Evolutionary conservation across 2,888 invertebrate genomes (phyloP).

Genomic region (Abscondita cerata): DNA sequence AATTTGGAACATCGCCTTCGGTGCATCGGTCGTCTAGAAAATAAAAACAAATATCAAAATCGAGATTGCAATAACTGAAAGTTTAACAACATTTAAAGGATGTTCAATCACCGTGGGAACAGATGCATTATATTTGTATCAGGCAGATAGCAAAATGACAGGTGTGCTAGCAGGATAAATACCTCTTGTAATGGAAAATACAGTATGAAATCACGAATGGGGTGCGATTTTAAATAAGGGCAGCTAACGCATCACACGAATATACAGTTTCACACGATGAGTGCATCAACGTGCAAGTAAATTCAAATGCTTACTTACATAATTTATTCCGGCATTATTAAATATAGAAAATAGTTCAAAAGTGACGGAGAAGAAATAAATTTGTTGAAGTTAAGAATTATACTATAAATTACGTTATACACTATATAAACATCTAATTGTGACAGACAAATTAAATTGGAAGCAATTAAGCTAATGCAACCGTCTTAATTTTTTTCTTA

Average conservation of each 20-base stretch:
- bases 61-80: constrained; percentile 14
- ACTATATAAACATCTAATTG: no score
- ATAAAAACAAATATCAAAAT: constrained; percentile 18
- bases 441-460: no score
- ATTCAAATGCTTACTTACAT: no score
- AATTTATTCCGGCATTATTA: no score
- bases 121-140: not conserved
- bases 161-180: constrained; percentile 23
- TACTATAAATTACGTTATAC: no score
- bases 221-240: not conserved
- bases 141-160: constrained; percentile 21
- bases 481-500: no score
- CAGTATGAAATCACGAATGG: constrained; percentile 4
- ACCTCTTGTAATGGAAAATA: constrained; percentile 21
- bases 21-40: constrained; percentile 11
- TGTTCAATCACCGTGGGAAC: constrained; percentile 6
- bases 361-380: no score
- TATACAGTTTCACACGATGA: constrained; percentile 2
- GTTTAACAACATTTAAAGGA: constrained; percentile 6
- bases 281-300: no score
- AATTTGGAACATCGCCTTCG: constrained; percentile 14
- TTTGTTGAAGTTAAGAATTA: no score
- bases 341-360: no score
- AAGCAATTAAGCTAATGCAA: no score
- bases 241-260: not conserved